Evolutionary conservation across 2,113 vertebrate genomes (phyloP).

Genomic region (Theristicus caerulescens): DNA sequence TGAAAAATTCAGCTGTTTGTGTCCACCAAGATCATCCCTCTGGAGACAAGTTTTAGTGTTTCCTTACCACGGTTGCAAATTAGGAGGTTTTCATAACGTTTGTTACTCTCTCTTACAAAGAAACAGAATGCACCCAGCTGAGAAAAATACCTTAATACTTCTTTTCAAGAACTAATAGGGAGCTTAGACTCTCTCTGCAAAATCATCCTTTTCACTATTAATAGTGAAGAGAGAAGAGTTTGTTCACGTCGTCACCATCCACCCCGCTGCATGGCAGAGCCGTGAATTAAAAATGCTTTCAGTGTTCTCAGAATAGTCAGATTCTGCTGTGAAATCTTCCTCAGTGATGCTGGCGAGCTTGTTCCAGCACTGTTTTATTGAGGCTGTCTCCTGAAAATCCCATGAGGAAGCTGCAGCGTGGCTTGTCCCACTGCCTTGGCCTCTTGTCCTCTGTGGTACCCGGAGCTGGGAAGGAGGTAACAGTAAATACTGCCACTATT

Average conservation of each 20-base stretch:
- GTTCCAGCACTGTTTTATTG: rapidly evolving
- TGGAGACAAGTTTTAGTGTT: background rate
- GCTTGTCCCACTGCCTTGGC: background rate
- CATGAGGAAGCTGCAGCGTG: rapidly evolving
- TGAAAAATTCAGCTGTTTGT: background rate
- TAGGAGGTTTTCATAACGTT: background rate
- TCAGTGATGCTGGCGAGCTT: background rate
- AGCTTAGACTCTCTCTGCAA: background rate
- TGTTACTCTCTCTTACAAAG: background rate
- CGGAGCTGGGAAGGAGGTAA: background rate
- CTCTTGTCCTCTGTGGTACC: rapidly evolving
- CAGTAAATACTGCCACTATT: background rate
- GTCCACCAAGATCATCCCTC: background rate
- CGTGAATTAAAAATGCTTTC: background rate
- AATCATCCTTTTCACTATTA: background rate
- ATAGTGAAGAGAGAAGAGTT: background rate
- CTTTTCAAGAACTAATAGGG: background rate
- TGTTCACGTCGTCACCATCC: background rate
- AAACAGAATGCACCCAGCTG: background rate
- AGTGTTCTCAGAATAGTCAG: background rate
- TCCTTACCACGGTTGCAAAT: background rate
- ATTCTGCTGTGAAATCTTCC: background rate
- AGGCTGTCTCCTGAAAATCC: background rate
- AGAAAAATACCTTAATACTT: background rate
- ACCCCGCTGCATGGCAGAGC: background rate